Conservation (phyloP, 35 echinoderm and acorn worm species). For the Ophioderma brevispina region DNA sequence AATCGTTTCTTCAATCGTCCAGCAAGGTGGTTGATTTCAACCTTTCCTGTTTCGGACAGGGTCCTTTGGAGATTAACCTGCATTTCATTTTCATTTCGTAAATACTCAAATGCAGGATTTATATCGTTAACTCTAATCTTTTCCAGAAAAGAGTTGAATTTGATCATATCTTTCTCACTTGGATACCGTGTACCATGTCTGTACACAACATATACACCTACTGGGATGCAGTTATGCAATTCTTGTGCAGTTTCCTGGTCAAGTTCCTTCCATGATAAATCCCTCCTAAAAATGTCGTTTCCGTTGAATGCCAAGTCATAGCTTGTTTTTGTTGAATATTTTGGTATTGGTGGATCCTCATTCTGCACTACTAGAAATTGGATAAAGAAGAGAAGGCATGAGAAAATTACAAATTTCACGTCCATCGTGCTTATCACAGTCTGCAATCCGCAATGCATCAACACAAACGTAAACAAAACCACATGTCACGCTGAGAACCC, state of each 20-base stretch:
- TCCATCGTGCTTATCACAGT: no score
- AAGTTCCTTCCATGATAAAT: conserved; percentile 19
- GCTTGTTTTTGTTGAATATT: conserved; percentile 19
- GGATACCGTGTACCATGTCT: conserved; percentile 55
- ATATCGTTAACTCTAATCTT: neutral
- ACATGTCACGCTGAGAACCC: no score
- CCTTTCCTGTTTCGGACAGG: conserved; percentile 21
- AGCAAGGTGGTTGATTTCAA: conserved; percentile 27
- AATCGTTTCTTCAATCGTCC: conserved; percentile 26
- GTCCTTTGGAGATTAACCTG: neutral
- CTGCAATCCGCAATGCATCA: no score
- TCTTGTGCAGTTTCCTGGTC: neutral
- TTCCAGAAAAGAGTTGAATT: conserved; percentile 1
- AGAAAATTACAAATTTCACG: no score
- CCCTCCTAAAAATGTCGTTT: neutral
- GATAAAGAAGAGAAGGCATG: no score
- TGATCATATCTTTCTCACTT: neutral
- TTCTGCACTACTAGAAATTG: no score
- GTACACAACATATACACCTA: conserved; percentile 36
- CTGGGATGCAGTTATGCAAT: conserved; percentile 6
- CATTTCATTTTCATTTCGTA: conserved; percentile 16
- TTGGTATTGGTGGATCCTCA: neutral
- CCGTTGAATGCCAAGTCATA: conserved; percentile 8
- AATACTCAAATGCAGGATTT: conserved; percentile 40
- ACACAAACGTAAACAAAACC: no score